Evolutionary conservation across 2,888 invertebrate genomes (phyloP).

Genomic region (Cryptus armator): DNA sequence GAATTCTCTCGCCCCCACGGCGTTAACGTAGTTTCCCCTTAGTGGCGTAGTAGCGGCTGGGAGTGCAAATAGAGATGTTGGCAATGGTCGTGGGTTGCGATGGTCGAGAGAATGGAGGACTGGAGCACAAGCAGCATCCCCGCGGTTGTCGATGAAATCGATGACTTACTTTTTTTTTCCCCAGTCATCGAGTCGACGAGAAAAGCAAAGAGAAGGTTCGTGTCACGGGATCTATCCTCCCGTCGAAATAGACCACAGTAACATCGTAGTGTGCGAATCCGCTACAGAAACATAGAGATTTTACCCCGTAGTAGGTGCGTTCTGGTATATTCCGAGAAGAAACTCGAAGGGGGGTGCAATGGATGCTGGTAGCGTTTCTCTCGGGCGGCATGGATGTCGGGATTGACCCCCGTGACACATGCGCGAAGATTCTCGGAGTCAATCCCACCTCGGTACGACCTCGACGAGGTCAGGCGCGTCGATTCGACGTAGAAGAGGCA

Average conservation of each 20-base stretch:
- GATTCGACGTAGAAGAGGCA: conserved; percentile 67
- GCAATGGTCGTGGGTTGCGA: not conserved
- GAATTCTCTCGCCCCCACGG: not conserved
- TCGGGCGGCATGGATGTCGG: conserved; percentile 31
- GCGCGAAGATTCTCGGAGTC: conserved; percentile 70
- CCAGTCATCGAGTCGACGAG: conserved; percentile 48
- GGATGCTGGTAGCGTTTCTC: conserved; percentile 10
- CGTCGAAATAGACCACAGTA: not conserved
- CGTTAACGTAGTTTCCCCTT: not conserved
- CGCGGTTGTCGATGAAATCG: conserved; percentile 48
- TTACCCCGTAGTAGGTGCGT: not conserved
- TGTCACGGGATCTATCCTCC: conserved; percentile 7
- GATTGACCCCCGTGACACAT: conserved; percentile 67
- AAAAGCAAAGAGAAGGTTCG: not conserved
- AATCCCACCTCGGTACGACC: conserved; percentile 67
- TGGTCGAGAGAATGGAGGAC: no score
- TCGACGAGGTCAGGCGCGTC: conserved; percentile 67
- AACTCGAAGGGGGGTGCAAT: not conserved
- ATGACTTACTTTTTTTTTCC: conserved; percentile 54
- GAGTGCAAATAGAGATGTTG: not conserved
- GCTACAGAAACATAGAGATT: no score
- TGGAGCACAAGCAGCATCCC: not conserved
- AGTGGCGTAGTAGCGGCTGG: not conserved
- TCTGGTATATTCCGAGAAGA: not conserved
- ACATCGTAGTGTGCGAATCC: no score